phyloP scores from a whole-genome alignment of 2,888 invertebrate species.

The Strigamia maritima region DNA sequence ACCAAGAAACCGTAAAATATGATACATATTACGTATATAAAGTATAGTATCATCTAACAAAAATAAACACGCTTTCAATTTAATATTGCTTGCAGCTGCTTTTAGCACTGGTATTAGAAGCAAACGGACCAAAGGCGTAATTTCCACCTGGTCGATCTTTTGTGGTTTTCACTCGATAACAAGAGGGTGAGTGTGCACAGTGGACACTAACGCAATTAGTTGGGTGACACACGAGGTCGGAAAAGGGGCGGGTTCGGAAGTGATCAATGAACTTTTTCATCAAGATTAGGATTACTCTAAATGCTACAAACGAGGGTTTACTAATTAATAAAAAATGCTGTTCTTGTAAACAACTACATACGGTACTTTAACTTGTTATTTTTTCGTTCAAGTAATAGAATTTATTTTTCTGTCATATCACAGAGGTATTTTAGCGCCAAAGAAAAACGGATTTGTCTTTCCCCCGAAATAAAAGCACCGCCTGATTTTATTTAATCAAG shows the following conservation, averaged over 20 bases:
- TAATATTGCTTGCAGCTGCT: constrained; percentile 2
- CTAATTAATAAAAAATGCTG: background rate
- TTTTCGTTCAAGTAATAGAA: background rate
- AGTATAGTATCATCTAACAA: background rate
- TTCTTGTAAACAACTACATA: background rate
- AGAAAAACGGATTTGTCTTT: background rate
- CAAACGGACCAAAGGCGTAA: background rate
- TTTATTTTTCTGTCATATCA: too few relatives aligned
- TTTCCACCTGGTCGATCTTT: constrained; percentile 20
- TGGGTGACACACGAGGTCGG: background rate
- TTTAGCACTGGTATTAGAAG: background rate
- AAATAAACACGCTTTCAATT: background rate
- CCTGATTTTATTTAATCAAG: constrained; percentile 11
- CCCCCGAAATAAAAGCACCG: background rate
- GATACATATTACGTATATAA: background rate
- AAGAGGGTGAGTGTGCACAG: background rate
- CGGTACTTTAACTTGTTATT: background rate
- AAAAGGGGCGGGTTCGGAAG: background rate
- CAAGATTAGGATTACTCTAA: background rate
- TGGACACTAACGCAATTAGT: constrained; percentile 22
- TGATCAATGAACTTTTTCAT: background rate
- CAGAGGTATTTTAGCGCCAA: too few relatives aligned
- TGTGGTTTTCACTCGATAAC: constrained; percentile 27
- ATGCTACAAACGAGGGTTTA: background rate
- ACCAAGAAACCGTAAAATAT: background rate